phyloP scores from a whole-genome alignment of 2,113 vertebrate genomes.

The Pterocles burchelli region DNA sequence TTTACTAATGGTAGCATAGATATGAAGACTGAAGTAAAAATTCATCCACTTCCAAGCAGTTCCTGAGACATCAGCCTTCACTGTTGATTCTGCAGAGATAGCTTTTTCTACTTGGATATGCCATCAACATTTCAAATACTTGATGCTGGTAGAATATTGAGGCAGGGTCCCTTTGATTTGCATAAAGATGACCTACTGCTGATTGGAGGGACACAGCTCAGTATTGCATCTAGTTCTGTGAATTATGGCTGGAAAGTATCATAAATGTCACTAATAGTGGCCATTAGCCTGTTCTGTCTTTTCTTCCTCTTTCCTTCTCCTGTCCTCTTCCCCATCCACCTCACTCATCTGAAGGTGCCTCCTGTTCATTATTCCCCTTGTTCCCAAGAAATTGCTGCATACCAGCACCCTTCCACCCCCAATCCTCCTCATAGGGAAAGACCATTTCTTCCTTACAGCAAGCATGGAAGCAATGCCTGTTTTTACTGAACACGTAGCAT shows the following conservation, averaged over 20 bases:
- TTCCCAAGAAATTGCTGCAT: neutral
- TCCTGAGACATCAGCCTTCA: neutral
- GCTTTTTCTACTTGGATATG: neutral
- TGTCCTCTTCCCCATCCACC: neutral
- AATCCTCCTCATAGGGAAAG: neutral
- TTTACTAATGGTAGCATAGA: neutral
- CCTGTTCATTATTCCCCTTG: neutral
- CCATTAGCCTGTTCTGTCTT: neutral
- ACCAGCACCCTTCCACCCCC: neutral
- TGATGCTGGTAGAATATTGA: neutral
- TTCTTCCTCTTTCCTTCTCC: neutral
- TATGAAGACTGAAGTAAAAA: neutral
- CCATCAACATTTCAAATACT: neutral
- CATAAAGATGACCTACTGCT: neutral
- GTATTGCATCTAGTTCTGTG: neutral
- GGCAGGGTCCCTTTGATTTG: neutral
- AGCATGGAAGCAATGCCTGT: neutral
- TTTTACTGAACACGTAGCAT: neutral
- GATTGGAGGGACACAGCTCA: neutral
- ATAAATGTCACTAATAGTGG: neutral
- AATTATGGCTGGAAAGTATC: neutral
- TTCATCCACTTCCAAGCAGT: neutral
- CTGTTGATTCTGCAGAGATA: neutral
- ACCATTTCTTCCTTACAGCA: neutral
- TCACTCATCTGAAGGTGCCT: neutral